Base-by-base conservation (phyloP, 2,888 invertebrate species). In the Hydriomena furcata region DNA sequence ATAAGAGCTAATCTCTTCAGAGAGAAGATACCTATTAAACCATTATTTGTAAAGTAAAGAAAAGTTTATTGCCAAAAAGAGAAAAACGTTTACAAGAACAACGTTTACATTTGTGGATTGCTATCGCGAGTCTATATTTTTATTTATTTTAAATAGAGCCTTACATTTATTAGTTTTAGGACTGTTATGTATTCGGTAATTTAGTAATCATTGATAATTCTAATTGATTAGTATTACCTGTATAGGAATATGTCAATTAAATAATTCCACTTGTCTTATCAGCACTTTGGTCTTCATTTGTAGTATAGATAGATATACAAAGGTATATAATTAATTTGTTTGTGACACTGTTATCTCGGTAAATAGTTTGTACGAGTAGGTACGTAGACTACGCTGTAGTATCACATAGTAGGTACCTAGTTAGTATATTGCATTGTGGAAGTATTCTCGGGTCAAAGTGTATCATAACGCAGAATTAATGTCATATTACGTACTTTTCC, bases 401-500 rank as follows among this genome's bases (percentile, higher is more conserved):
- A 63, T 59, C 54, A 57, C 60, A 56, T 52, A 49, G 13, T 42
- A 32, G 7, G 27, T 36, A 31, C 28, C 10, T 30, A 17, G 17
- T 4, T 17, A 2, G 2, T 17, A 17, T 17, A 4, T 17, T 17
- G 17, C 17, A 40, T 25, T 58, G 59, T 62, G 59, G 57, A 60
- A 53, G 52, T 59, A 56, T 53, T 34, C 41, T 42, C 25, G 61
- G 83, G 75, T 82, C 78, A 71, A 52, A 79, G 85, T 74, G 79
- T 84, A 86, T 84, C 85, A 47, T 21, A 23, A 32, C 38, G 43
- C 25, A 38, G 24, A 37, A 23, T 45, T 28, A 20, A 32, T 36
- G 23, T 36, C 21, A 58, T 63, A 61, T 61, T 65, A 63, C 61
- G 84, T 85, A 84, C 73, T 83, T 86, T 86, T 86, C 85, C 85